phyloP scores from a whole-genome alignment of 2,113 vertebrate species.

The Desmodus rotundus region DNA sequence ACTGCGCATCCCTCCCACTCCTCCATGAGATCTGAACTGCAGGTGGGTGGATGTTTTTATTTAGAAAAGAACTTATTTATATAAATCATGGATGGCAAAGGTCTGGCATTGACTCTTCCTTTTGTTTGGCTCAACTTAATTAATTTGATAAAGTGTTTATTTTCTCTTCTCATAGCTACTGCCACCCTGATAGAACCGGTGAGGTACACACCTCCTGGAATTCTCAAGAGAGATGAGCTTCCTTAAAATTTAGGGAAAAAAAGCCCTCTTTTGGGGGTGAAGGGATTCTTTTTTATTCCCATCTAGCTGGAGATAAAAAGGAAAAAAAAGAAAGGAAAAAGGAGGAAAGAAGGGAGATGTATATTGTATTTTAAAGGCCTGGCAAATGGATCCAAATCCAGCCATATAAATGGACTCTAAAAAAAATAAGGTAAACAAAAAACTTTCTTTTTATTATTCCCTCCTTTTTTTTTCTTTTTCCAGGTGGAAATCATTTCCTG shows the following conservation, averaged over 20 bases:
- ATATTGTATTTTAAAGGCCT: not conserved
- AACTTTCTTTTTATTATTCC: not conserved
- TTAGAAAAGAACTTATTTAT: slow-evolving; percentile 23
- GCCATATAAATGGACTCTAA: not conserved
- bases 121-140: slow-evolving; percentile 4
- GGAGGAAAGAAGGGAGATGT: not conserved
- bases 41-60: not conserved
- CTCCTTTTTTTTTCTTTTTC: not conserved
- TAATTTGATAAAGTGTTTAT: not conserved
- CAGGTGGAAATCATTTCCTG: slow-evolving; percentile 56
- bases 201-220: too few species aligned
- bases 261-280: not conserved
- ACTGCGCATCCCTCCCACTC: not conserved
- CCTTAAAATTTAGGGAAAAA: not conserved
- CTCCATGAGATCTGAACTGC: not conserved
- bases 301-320: not conserved
- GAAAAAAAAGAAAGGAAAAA: not conserved
- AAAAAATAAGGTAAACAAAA: not conserved
- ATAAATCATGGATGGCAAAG: not conserved
- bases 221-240: not conserved
- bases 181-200: not conserved
- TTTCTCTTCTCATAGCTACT: not conserved
- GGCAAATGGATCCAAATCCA: not conserved
- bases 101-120: not conserved
- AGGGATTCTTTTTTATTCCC: not conserved